Conservation (phyloP, 2,888 invertebrate species). For the Dryobotodes eremita region DNA sequence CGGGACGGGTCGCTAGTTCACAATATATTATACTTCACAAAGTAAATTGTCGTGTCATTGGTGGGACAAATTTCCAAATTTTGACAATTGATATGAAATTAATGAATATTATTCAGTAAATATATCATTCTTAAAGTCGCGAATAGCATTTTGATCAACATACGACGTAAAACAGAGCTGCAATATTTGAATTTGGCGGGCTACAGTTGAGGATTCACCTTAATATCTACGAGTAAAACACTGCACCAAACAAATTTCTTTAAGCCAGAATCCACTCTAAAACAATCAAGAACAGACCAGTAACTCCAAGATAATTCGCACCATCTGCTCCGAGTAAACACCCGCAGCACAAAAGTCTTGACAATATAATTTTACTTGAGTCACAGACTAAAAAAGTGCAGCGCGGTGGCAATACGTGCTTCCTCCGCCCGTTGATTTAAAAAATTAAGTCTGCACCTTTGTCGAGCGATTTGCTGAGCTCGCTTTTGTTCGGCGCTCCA, state of each 20-base stretch:
- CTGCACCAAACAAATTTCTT: neutral
- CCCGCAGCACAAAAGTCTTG: constrained; percentile 41
- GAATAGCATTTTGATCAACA: too few relatives aligned
- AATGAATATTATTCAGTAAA: too few relatives aligned
- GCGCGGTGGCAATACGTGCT: constrained; percentile 59
- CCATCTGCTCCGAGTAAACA: constrained; percentile 56
- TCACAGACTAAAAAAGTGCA: constrained; percentile 58
- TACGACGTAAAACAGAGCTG: too few relatives aligned
- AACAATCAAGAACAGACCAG: constrained; percentile 40
- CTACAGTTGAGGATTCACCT: too few relatives aligned
- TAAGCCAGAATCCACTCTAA: constrained; percentile 3
- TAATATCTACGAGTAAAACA: neutral
- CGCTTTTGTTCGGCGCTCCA: constrained; percentile 37
- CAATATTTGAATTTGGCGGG: too few relatives aligned
- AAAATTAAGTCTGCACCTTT: constrained; percentile 65
- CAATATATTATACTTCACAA: too few relatives aligned
- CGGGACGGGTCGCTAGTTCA: too few relatives aligned
- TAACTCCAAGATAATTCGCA: constrained; percentile 41
- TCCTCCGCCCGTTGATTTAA: constrained; percentile 61
- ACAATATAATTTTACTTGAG: constrained; percentile 60
- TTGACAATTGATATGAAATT: too few relatives aligned
- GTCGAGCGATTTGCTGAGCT: constrained; percentile 60
- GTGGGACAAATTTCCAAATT: too few relatives aligned
- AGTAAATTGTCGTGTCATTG: too few relatives aligned
- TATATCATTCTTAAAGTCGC: too few relatives aligned